Evolutionary conservation across 2,797 vertebrate genomes (phyloP), one percentile per base, ranked within the genome.

Genomic region (Tokudaia muenninki): DNA sequence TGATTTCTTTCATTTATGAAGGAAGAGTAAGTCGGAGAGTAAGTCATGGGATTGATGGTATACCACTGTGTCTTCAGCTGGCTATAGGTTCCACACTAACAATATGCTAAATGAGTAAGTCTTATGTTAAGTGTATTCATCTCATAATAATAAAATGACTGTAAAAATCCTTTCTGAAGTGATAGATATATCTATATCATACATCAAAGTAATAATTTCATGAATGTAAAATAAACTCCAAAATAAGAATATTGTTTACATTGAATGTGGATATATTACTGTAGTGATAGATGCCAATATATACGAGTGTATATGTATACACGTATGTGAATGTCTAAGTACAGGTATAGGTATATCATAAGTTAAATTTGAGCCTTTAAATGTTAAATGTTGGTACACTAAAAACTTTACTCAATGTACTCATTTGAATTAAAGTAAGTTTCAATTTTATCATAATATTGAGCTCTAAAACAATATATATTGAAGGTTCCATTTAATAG

Each of bases 381-480:
- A 86, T 81, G 4, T 91, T 79, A 90, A 96, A n/a, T 70, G 34
- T 88, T 82, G 41, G 8, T 26, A 79, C 0, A 70, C 34, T 67
- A 16, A 22, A 94, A 81, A 17, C 80, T 95, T 91, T 83, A 91
- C 3, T 72, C 50, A 91, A 59, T 78, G n/a, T 63, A 63, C 21
- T 47, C 94, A 0, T 87, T 31, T 55, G 44, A 87, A 29, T 95
- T 87, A 91, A 87, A 95, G 78, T 92, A 88, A 79, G 94, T 70
- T 83, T 65, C 82, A 96, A 94, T 12, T 57, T 74, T 41, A 6
- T 41, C n/a, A 57, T 31, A 74, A 41, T 74, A 87, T 80, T 87
- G 8, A 93, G 34, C 37, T 87, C 44, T 16, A 70, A 87, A 97
- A 87, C 19, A 75, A 31, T 6, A 74, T 84, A 16, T 3, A 26